These are phyloP conservation scores for Odocoileus hemionus DNA, from an alignment of 2,113 vertebrate species.

Conservation along the genomic window DNA sequence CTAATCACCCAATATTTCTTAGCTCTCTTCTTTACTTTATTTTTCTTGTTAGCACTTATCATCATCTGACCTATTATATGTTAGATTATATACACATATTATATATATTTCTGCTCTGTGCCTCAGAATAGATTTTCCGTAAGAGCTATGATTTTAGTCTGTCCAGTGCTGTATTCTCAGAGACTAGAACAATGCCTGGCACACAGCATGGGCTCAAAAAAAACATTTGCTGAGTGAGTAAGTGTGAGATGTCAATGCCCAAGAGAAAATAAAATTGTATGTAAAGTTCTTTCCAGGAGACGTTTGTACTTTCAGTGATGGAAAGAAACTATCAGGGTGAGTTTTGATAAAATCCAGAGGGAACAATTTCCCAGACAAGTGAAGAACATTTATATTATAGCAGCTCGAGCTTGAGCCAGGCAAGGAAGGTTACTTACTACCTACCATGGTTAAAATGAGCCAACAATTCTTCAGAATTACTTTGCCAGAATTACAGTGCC, in stretches of 20 bases:
- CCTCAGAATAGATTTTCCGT: not conserved
- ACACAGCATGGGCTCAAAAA: not conserved
- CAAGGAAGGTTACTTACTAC: constrained; percentile 49
- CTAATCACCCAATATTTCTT: not conserved
- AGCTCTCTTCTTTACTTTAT: not conserved
- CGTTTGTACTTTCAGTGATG: not conserved
- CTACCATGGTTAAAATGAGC: constrained; percentile 56
- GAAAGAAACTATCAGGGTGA: not conserved
- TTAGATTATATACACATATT: not conserved
- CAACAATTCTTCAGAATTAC: constrained; percentile 37
- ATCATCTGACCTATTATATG: not conserved
- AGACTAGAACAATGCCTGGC: not conserved
- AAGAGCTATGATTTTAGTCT: not conserved
- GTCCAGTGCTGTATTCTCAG: not conserved
- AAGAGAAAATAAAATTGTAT: constrained; percentile 32
- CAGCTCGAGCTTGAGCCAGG: constrained; percentile 42
- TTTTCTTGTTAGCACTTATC: not conserved
- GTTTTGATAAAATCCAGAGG: constrained; percentile 2
- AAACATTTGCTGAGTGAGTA: constrained; percentile 6
- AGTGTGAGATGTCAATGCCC: not conserved
- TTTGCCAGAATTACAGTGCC: not conserved
- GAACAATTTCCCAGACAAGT: constrained; percentile 32
- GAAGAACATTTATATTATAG: constrained; percentile 29
- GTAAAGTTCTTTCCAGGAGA: constrained; percentile 37
- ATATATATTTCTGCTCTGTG: not conserved